Evolutionary conservation across 2,888 invertebrate species (phyloP), one percentile per base, ranked within the genome.

Genomic region (Dichetophora obliterata): DNA sequence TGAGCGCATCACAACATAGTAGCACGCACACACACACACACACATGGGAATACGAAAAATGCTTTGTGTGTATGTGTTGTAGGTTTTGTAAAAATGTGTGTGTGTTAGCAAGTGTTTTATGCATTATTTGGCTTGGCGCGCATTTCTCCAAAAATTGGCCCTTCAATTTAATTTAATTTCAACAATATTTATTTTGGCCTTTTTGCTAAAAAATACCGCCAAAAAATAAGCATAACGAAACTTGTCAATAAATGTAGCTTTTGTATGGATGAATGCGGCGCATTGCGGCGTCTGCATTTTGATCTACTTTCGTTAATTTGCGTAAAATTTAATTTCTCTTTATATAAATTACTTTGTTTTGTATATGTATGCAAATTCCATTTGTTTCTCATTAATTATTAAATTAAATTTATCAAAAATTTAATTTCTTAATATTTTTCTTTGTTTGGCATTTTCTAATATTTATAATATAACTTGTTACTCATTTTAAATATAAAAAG

Each of bases 221-320:
- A 76, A 50, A 63, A 74, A 71, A 52, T 54, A 72, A 48, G 72
- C 72, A 73, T 72, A 50, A 66, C 8, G 48, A 57, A 27, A 72
- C 65, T 74, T 66, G 52, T 50, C 65, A 74, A 66, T 65, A 66
- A 66, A 54, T 74, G 54, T 37, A 37, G 11, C 34, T 65, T 82
- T 81, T 81, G 82, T 82, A 83, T 83, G 83, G 83, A 83, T 83
- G 83, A 81, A 83, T 83, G 83, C 79, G 83, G 82, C 82, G 82
- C 82, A 82, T 81, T 81, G 61, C 68, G 61, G 59, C 69, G 69
- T 69, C 76, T 77, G 65, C 78, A 65, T 75, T 57, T 79, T 63
- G 76, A 75, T 31, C 57, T 77, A 75, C 77, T 71, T 73, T 68
- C 75, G 73, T 75, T 50, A 54, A 65, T 54, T 27, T 48, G 54